Evolutionary conservation across 2,888 invertebrate species (phyloP).

Genomic region (Drosophila koepferae): DNA sequence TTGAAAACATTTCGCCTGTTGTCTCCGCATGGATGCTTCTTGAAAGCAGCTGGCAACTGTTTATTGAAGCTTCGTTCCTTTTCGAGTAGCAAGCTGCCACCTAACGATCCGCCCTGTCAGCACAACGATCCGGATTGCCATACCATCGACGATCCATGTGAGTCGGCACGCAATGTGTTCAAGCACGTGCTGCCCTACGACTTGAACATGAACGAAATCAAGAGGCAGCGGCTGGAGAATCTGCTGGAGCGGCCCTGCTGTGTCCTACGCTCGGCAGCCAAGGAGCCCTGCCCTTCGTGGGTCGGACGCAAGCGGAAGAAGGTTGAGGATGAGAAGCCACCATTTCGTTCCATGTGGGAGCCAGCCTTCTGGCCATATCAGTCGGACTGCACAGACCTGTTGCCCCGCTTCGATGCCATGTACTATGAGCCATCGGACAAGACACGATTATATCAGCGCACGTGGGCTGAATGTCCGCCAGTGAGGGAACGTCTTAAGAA

Average conservation of each 20-base stretch:
- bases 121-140: constrained; percentile 28
- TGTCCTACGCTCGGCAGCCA: constrained; percentile 13
- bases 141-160: constrained; percentile 19
- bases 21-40: background rate
- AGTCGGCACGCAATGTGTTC: constrained; percentile 4
- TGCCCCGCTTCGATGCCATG: constrained; percentile 65
- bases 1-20: constrained; percentile 3
- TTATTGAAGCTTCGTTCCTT: background rate
- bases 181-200: constrained; percentile 34
- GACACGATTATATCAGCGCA: constrained; percentile 61
- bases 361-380: constrained; percentile 5
- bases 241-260: constrained; percentile 44
- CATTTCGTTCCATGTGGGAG: constrained; percentile 66
- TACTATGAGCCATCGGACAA: constrained; percentile 54
- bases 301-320: background rate
- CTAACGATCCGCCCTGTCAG: constrained; percentile 21
- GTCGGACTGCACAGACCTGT: constrained; percentile 26
- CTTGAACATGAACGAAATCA: constrained; percentile 18
- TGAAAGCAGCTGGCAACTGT: background rate
- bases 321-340: background rate
- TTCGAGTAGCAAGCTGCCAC: background rate
- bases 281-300: constrained; percentile 15
- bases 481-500: constrained; percentile 40
- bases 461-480: constrained; percentile 73
- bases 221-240: background rate